phyloP scores from a whole-genome alignment of 2,113 vertebrate species.

The Rhea pennata region DNA sequence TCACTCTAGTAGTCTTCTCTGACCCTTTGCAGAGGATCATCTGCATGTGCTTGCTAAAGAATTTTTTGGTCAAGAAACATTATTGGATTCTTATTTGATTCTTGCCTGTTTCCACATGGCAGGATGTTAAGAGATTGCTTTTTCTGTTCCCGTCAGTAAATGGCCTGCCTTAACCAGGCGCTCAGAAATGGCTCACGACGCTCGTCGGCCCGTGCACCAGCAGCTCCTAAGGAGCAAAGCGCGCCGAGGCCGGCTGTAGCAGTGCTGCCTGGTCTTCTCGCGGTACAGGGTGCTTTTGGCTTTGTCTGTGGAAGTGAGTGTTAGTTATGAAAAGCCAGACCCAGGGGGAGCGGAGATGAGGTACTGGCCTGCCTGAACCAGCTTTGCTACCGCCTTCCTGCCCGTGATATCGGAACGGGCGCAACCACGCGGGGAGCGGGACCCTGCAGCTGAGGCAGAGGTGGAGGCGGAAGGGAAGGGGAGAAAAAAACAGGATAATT shows the following conservation, averaged over 20 bases:
- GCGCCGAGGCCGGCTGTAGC: neutral
- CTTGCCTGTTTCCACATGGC: neutral
- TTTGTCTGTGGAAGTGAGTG: neutral
- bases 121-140: constrained; percentile 17
- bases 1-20: neutral
- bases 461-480: rapidly evolving
- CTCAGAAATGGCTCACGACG: constrained; percentile 12
- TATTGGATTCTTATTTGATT: neutral
- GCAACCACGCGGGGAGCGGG: neutral
- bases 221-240: neutral
- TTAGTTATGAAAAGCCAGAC: neutral
- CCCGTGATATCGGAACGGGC: neutral
- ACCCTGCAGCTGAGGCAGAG: neutral
- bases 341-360: neutral
- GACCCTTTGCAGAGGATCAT: neutral
- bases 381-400: neutral
- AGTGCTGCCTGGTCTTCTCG: constrained; percentile 1
- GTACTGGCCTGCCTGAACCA: neutral
- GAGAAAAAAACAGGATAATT: neutral
- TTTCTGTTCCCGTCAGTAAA: constrained; percentile 25
- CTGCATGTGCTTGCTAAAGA: neutral
- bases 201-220: constrained; percentile 7
- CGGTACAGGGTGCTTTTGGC: neutral
- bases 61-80: neutral
- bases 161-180: constrained; percentile 40